Percentiles rank a stretch among this genome's conserved stretches.
These are phyloP conservation scores for Trididemnum nubilum DNA, from an alignment of 23 tunicate species.

Conservation along the genomic window DNA sequence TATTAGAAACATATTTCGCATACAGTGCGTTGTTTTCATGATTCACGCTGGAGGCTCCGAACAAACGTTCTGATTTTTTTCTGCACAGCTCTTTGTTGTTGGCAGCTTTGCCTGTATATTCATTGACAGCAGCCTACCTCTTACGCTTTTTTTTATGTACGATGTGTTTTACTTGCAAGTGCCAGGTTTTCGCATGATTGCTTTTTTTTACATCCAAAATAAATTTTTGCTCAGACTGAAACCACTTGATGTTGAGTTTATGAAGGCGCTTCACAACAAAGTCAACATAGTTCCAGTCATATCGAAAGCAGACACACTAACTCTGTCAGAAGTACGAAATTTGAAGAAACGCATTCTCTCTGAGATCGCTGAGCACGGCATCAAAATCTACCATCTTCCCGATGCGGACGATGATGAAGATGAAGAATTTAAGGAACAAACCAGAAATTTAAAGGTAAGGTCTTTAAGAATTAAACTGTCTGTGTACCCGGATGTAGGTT, in stretches of 20 bases:
- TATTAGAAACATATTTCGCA: too few relatives aligned
- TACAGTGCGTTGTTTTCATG: too few relatives aligned
- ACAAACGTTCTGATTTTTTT: too few relatives aligned
- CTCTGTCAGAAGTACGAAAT: constrained; percentile 72
- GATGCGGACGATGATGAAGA: constrained; percentile 99
- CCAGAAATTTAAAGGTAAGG: constrained; percentile 79
- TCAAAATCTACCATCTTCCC: constrained; percentile 97
- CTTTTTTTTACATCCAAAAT: too few relatives aligned
- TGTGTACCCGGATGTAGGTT: too few relatives aligned
- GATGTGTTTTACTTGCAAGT: too few relatives aligned
- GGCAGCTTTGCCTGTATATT: too few relatives aligned
- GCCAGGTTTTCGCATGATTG: too few relatives aligned
- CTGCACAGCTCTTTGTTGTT: too few relatives aligned
- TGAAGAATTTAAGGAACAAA: constrained; percentile 99
- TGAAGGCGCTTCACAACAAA: constrained; percentile 98
- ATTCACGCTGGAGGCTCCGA: too few relatives aligned
- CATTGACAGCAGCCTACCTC: too few relatives aligned
- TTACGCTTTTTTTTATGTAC: too few relatives aligned
- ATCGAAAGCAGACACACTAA: constrained; percentile 98
- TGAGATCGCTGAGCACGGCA: constrained; percentile 78
- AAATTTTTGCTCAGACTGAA: constrained; percentile 84
- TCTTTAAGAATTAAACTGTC: neutral
- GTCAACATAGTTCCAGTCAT: constrained; percentile 99
- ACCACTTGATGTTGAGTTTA: constrained; percentile 97
- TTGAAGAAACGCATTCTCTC: constrained; percentile 85